Evolutionary conservation across 1,140 invertebrate genomes (phyloP).

Genomic region (Rhopalosiphum maidis): DNA sequence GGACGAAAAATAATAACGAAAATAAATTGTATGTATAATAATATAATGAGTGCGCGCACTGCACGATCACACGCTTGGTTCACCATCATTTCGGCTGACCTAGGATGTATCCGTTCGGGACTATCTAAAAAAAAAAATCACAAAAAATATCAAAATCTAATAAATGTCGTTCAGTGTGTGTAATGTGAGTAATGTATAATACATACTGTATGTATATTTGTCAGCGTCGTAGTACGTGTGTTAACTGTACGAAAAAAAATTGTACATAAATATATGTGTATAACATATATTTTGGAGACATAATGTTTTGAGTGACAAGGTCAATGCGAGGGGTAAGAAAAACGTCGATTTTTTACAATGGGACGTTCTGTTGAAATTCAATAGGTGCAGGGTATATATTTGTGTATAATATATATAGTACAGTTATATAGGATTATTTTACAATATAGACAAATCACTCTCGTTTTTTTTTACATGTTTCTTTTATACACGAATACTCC

Average conservation of each 20-base stretch:
- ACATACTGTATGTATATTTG: not conserved
- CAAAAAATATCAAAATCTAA: slow-evolving; percentile 24
- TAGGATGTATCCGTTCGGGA: slow-evolving; percentile 5
- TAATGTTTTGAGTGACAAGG: slow-evolving; percentile 31
- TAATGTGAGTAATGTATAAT: not conserved
- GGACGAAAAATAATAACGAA: slow-evolving; percentile 43
- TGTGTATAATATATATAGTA: not conserved
- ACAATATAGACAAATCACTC: slow-evolving; percentile 19
- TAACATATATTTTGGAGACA: not conserved
- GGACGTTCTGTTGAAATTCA: slow-evolving; percentile 5
- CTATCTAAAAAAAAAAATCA: not conserved
- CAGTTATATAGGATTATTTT: slow-evolving; percentile 34
- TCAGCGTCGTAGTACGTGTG: not conserved
- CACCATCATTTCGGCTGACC: slow-evolving; percentile 26
- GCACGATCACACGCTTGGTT: not conserved
- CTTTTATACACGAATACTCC: not conserved
- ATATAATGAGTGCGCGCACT: not conserved
- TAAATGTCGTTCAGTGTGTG: not conserved
- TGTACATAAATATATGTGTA: too few relatives aligned
- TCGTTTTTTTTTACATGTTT: slow-evolving; percentile 17
- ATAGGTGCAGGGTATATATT: not conserved
- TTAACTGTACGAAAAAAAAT: slow-evolving; percentile 22
- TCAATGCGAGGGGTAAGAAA: slow-evolving; percentile 36
- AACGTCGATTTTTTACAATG: slow-evolving; percentile 28
- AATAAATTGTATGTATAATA: slow-evolving; percentile 8